Evolutionary conservation across 2,888 invertebrate genomes (phyloP).

Genomic region (Teleiodes luculella): DNA sequence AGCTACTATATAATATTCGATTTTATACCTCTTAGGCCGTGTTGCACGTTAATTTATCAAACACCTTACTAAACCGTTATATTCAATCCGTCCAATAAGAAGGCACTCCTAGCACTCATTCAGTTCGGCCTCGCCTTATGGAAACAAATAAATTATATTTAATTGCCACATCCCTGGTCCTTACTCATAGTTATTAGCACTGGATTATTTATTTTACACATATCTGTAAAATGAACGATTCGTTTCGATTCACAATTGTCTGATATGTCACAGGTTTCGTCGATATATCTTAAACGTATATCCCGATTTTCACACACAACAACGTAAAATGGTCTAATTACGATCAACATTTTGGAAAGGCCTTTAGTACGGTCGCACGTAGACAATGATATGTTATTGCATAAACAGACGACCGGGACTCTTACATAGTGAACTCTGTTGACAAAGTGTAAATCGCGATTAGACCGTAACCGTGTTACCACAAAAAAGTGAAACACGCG

Average conservation of each 20-base stretch:
- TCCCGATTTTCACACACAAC: not conserved
- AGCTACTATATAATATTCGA: conserved; percentile 35
- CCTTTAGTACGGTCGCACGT: no score
- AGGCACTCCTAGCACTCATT: conserved; percentile 55
- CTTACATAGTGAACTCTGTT: no score
- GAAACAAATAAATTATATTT: conserved; percentile 33
- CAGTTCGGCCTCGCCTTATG: conserved; percentile 32
- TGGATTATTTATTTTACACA: conserved; percentile 19
- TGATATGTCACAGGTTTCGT: conserved; percentile 21
- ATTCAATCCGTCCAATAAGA: conserved; percentile 42
- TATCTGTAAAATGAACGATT: not conserved
- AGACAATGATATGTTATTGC: no score
- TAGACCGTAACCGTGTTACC: no score
- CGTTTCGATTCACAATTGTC: conserved; percentile 13
- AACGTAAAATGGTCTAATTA: no score
- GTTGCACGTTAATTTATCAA: conserved; percentile 51
- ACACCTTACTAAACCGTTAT: conserved; percentile 39
- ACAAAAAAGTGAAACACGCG: no score
- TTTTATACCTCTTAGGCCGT: conserved; percentile 38
- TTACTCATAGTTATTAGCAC: conserved; percentile 30
- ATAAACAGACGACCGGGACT: no score
- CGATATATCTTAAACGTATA: conserved; percentile 10
- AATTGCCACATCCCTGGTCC: conserved; percentile 40
- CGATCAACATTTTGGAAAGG: no score
- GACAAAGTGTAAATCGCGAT: no score